A percentile compares a stretch with the other conserved stretches of the same genome.
Evolutionary conservation across 2,797 vertebrate species (phyloP).

Genomic region (Clarias laeviceps): DNA sequence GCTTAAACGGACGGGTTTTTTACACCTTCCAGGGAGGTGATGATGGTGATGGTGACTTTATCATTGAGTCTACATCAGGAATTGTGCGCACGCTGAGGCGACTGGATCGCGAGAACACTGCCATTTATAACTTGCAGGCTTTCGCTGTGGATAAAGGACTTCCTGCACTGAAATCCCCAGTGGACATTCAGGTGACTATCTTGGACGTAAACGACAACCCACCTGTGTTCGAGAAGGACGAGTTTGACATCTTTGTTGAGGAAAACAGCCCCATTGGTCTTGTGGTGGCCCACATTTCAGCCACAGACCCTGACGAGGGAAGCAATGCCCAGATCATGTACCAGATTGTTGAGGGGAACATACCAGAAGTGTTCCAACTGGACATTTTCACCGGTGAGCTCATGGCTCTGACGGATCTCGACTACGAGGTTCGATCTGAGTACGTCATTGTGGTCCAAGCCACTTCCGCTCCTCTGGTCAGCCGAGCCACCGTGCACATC

Average conservation of each 20-base stretch:
- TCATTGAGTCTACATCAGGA: slow-evolving; percentile 93
- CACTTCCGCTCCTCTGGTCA: slow-evolving; percentile 93
- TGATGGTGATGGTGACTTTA: slow-evolving; percentile 93
- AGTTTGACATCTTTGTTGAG: slow-evolving; percentile 92
- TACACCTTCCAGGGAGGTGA: slow-evolving; percentile 95
- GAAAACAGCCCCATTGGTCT: slow-evolving; percentile 96
- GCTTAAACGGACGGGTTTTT: slow-evolving; percentile 90
- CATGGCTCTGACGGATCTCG: slow-evolving; percentile 88
- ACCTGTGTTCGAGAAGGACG: slow-evolving; percentile 89
- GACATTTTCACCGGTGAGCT: slow-evolving; percentile 97
- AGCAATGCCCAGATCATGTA: slow-evolving; percentile 98
- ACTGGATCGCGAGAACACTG: slow-evolving; percentile 92
- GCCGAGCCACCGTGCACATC: slow-evolving; percentile 89
- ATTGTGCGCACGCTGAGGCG: slow-evolving; percentile 88
- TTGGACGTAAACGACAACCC: slow-evolving; percentile 96
- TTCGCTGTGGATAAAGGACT: slow-evolving; percentile 90
- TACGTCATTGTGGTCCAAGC: slow-evolving; percentile 94
- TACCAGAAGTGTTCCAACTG: slow-evolving; percentile 94
- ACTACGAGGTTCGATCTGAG: slow-evolving; percentile 88
- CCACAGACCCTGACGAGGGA: slow-evolving; percentile 93
- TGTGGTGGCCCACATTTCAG: slow-evolving; percentile 87
- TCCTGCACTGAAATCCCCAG: slow-evolving; percentile 81
- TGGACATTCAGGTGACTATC: slow-evolving; percentile 86
- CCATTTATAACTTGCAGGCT: slow-evolving; percentile 82
- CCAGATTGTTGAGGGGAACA: slow-evolving; percentile 97